Percentiles rank a stretch among this genome's conserved stretches.
Conservation (phyloP, 2,888 invertebrate species). For the Drosophila glabriapex region DNA sequence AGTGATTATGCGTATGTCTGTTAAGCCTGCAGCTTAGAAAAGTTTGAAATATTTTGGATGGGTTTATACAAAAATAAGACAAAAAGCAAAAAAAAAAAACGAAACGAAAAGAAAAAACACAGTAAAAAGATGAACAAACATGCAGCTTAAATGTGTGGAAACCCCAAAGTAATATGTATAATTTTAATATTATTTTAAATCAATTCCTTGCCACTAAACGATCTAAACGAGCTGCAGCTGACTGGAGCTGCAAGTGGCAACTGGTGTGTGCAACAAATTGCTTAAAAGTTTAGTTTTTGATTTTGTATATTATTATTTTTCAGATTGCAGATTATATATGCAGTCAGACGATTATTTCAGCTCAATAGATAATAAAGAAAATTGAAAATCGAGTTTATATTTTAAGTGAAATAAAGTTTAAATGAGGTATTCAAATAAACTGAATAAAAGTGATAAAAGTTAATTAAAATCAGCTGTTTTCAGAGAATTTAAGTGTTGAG, state of each 20-base stretch:
- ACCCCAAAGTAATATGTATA: neutral
- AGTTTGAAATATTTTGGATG: constrained; percentile 56
- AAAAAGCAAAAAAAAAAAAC: neutral
- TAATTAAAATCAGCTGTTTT: neutral
- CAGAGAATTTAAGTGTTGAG: no score
- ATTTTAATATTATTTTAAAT: constrained; percentile 7
- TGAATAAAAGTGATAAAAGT: neutral
- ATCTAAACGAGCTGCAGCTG: neutral
- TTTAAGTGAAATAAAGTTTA: neutral
- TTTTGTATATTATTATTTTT: neutral
- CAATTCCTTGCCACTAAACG: neutral
- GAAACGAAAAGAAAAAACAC: neutral
- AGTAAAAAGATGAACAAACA: constrained; percentile 16
- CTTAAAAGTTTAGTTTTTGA: neutral
- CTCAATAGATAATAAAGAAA: neutral
- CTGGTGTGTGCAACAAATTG: neutral
- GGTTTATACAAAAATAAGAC: constrained; percentile 36
- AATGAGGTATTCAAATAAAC: neutral
- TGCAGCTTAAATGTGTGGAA: constrained; percentile 15
- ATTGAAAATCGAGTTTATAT: neutral
- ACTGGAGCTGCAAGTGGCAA: neutral
- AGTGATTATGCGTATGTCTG: constrained; percentile 60
- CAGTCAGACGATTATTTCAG: neutral
- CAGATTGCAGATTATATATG: neutral
- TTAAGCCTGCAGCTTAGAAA: constrained; percentile 65